A percentile compares a stretch with the other conserved stretches of the same genome.
Evolutionary conservation across 1,140 invertebrate genomes (phyloP).

Genomic region (Drosophila sucinea): DNA sequence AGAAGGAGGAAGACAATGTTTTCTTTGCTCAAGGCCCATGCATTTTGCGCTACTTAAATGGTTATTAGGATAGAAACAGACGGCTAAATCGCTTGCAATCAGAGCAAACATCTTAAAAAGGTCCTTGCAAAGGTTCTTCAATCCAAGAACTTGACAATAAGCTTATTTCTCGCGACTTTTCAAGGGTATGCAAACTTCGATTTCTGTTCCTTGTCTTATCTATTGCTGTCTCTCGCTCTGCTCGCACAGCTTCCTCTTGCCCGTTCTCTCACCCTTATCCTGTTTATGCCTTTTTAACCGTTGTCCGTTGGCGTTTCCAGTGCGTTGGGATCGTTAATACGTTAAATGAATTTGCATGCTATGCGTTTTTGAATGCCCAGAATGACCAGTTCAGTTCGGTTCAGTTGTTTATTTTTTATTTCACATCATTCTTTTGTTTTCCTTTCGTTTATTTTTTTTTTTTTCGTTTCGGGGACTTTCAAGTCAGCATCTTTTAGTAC

Average conservation of each 20-base stretch:
- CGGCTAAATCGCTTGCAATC: too few relatives aligned
- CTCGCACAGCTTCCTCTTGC: conserved; percentile 57
- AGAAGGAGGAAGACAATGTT: too few relatives aligned
- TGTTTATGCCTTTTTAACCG: conserved; percentile 55
- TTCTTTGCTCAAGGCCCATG: too few relatives aligned
- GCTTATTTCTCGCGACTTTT: too few relatives aligned
- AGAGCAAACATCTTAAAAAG: too few relatives aligned
- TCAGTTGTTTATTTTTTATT: conserved; percentile 57
- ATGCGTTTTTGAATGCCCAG: conserved; percentile 58
- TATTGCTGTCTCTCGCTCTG: neutral
- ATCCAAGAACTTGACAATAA: too few relatives aligned
- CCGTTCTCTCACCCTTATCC: conserved; percentile 61
- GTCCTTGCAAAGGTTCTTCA: too few relatives aligned
- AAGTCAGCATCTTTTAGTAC: conserved; percentile 1
- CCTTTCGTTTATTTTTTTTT: conserved; percentile 18
- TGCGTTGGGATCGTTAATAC: conserved; percentile 63
- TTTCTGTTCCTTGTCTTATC: neutral
- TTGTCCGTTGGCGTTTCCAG: conserved; percentile 39
- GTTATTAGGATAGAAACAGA: too few relatives aligned
- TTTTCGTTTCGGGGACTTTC: conserved; percentile 13
- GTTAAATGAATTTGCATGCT: conserved; percentile 77
- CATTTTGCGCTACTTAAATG: too few relatives aligned
- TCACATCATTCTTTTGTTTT: conserved; percentile 8
- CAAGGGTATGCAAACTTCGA: neutral
- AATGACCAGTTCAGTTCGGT: conserved; percentile 24